Percentiles rank a stretch among this genome's conserved stretches.
phyloP scores from a whole-genome alignment of 2,797 vertebrate species.

The Crypturellus tataupa region DNA sequence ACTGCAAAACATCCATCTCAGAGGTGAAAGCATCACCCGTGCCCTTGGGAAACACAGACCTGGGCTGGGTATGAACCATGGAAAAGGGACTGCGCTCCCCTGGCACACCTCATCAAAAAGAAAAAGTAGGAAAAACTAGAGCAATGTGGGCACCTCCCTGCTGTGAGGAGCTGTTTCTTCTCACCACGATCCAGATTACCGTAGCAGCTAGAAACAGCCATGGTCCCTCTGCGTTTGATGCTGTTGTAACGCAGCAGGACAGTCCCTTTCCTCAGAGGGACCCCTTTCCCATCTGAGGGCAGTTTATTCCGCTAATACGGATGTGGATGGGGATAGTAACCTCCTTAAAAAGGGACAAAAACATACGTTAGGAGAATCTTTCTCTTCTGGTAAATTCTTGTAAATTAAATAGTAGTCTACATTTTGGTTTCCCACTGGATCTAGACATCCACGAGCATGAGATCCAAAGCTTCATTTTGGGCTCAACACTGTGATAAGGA shows the following conservation, averaged over 20 bases:
- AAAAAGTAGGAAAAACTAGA: not conserved
- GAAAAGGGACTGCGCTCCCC: rapidly evolving
- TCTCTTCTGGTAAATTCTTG: not conserved
- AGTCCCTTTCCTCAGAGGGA: not conserved
- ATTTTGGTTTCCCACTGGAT: not conserved
- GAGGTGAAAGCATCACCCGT: not conserved
- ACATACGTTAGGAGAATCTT: not conserved
- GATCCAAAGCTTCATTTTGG: not conserved
- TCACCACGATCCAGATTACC: not conserved
- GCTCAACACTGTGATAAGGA: not conserved
- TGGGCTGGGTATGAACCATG: not conserved
- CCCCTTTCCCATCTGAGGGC: too few relatives aligned
- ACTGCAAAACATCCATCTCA: not conserved
- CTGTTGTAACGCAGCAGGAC: not conserved
- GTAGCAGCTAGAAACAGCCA: not conserved
- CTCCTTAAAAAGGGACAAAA: not conserved
- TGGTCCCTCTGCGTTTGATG: not conserved
- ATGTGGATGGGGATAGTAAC: not conserved
- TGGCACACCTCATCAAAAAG: not conserved
- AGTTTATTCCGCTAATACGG: not conserved
- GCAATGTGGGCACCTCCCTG: not conserved
- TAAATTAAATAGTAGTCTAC: not conserved
- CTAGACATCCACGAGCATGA: not conserved
- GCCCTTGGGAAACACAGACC: not conserved
- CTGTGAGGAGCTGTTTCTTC: not conserved